A percentile compares a stretch with the other conserved stretches of the same genome.
phyloP scores from a whole-genome alignment of 2,888 invertebrate genomes.

The Pachycephus smyrnensis region DNA sequence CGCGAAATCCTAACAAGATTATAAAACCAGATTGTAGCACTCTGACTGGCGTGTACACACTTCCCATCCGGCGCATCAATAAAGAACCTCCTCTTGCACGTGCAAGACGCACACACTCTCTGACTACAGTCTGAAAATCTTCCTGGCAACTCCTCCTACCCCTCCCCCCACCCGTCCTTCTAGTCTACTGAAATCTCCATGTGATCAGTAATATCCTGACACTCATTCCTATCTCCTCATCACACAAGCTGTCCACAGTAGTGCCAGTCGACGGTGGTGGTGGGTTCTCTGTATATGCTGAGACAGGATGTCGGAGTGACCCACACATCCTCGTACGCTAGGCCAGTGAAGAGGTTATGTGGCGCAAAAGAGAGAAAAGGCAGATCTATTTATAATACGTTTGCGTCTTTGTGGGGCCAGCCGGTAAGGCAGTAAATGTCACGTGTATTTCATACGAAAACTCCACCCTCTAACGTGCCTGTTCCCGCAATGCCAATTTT shows the following conservation, averaged over 20 bases:
- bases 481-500: slow-evolving; percentile 62
- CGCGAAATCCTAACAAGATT: slow-evolving; percentile 67
- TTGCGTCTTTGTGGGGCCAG: slow-evolving; percentile 59
- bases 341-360: not conserved
- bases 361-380: slow-evolving; percentile 31
- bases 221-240: not conserved
- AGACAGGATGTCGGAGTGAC: not conserved
- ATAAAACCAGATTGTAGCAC: slow-evolving; percentile 61
- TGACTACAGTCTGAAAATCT: slow-evolving; percentile 14
- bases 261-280: not conserved
- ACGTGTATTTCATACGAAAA: slow-evolving; percentile 66
- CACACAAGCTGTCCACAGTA: not conserved
- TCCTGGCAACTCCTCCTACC: slow-evolving; percentile 20
- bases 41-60: slow-evolving; percentile 27
- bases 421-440: slow-evolving; percentile 66
- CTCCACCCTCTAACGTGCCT: slow-evolving; percentile 61
- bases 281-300: not conserved
- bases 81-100: slow-evolving; percentile 15
- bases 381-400: slow-evolving; percentile 64
- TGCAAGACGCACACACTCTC: slow-evolving; percentile 16
- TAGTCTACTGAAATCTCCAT: not conserved
- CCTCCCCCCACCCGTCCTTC: slow-evolving; percentile 29
- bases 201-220: not conserved
- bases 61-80: slow-evolving; percentile 14
- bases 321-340: not conserved